Conservation (phyloP, 1,140 invertebrate genomes). For the Drosophila kurseongensis region DNA sequence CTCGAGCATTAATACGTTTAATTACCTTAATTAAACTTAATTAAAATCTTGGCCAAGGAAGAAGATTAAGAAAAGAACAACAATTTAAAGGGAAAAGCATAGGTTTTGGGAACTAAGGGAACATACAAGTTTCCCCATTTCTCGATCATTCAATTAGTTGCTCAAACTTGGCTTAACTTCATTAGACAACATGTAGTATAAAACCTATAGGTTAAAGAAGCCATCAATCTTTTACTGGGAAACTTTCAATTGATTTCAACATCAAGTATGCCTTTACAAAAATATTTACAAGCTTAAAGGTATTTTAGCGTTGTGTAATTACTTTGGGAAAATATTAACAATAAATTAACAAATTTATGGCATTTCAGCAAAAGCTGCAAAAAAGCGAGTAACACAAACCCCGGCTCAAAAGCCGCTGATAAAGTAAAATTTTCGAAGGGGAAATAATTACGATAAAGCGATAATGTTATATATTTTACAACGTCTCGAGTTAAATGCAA, state of each 20-base stretch:
- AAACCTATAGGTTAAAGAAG: background rate
- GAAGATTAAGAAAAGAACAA: slow-evolving; percentile 1
- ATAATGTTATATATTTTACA: slow-evolving; percentile 72
- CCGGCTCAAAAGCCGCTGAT: slow-evolving; percentile 52
- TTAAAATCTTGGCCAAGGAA: slow-evolving; percentile 52
- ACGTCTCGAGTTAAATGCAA: slow-evolving; percentile 54
- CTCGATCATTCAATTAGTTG: slow-evolving; percentile 32
- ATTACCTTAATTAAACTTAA: slow-evolving; percentile 65
- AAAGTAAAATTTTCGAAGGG: slow-evolving; percentile 37
- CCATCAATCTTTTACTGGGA: slow-evolving; percentile 33
- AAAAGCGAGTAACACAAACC: slow-evolving; percentile 15
- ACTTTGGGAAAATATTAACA: slow-evolving; percentile 69
- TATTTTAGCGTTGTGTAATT: slow-evolving; percentile 58
- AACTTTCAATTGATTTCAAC: background rate
- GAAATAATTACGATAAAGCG: slow-evolving; percentile 69
- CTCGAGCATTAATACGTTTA: slow-evolving; percentile 33
- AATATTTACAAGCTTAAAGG: slow-evolving; percentile 10
- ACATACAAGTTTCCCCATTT: background rate
- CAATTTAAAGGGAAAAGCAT: background rate
- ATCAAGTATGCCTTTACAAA: slow-evolving; percentile 8
- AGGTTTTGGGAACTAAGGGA: background rate
- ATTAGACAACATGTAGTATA: slow-evolving; percentile 22
- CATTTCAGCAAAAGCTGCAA: slow-evolving; percentile 58
- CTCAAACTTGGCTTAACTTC: slow-evolving; percentile 9
- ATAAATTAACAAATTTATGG: slow-evolving; percentile 74